Base-by-base conservation (phyloP, 2,797 vertebrate genomes). In the Semaprochilodus insignis region DNA sequence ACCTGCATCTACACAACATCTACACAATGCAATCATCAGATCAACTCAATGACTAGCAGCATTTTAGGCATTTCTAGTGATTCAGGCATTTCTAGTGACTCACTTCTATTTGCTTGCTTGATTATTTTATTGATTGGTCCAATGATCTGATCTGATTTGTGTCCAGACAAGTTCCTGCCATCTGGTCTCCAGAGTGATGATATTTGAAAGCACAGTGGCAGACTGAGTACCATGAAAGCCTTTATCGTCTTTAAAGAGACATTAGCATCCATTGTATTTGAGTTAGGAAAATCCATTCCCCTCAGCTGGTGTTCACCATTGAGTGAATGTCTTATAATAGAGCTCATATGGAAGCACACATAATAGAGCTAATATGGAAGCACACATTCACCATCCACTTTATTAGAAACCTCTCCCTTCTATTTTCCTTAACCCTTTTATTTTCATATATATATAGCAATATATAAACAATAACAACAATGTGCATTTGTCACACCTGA, bases 191-290 rank as follows among this genome's bases (percentile, higher is more conserved):
- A 17, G 44, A 73, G 59, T 63, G 40, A 65, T 40, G 48, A 48
- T 74, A 63, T 52, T 69, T 11, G 16, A 74, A 66, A 55, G 31
- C 51, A 6, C 44, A 74, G n/a, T 36, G 71, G 62, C 34, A 15
- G 40, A 2, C 6, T 73, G 55, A 40, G 63, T 66, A 17, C 60
- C 36, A 60, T 79, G 66, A 48, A 55, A 71, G 77, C 77, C 52
- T 44, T 40, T 3, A 40, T 40, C 40, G 5, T 40, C 40, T 40
- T 79, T 71, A 51, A 79, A 52, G 36, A 34, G 69, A 52, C 19
- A 48, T 63, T 52, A 80, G 54, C 54, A 79, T 67, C 3, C 65
- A 69, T 23, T 8, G 23, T 57, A 67, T 48, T 59, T 31, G 40
- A 60, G 34, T 23, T 8, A 74, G 60, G n/a, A 44, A 15, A n/a